Conservation (phyloP, 2,113 vertebrate species). For the Hippolais icterina region DNA sequence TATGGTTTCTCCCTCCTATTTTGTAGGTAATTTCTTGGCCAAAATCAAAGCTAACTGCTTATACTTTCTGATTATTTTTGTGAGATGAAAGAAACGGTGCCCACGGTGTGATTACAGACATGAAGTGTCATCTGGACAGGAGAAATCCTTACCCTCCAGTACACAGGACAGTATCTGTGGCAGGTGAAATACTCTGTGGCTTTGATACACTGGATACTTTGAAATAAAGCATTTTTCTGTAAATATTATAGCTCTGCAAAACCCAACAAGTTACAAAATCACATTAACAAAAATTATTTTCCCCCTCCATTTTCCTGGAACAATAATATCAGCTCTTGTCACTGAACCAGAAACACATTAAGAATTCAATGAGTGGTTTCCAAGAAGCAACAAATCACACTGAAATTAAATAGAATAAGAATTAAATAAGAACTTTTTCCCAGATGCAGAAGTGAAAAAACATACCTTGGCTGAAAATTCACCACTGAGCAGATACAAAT, state of each 20-base stretch:
- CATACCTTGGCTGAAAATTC: slow-evolving; percentile 43
- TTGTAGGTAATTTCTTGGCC: not conserved
- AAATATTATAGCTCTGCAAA: not conserved
- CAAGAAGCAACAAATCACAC: not conserved
- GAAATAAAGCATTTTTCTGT: not conserved
- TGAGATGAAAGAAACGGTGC: not conserved
- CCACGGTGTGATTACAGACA: not conserved
- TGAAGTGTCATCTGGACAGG: not conserved
- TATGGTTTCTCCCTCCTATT: not conserved
- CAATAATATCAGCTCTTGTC: not conserved
- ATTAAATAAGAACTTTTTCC: too few species aligned
- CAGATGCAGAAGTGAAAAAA: not conserved
- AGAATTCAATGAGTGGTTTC: not conserved
- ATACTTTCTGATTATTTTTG: not conserved
- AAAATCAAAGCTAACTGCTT: not conserved
- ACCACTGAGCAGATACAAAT: not conserved
- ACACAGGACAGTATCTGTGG: not conserved
- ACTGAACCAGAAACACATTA: not conserved
- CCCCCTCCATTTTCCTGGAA: not conserved
- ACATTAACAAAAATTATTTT: not conserved
- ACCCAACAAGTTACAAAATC: not conserved
- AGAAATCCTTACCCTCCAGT: not conserved
- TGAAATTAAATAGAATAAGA: not conserved
- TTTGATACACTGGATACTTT: not conserved
- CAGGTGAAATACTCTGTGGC: not conserved